Base-by-base conservation (phyloP, 2,888 invertebrate species). In the Zaprionus lineosus region DNA sequence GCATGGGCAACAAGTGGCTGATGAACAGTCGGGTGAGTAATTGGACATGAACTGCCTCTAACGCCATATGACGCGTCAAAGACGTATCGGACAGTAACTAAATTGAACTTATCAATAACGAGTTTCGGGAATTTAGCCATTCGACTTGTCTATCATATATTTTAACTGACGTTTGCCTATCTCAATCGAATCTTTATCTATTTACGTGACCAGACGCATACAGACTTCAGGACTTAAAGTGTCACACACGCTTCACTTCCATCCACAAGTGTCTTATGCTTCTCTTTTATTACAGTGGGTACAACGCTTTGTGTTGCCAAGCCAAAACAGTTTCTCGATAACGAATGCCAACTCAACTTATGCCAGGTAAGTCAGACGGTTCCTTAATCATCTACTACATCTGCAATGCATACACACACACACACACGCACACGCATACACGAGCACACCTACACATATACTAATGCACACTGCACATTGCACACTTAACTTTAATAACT, bases 1-100 rank as follows among this genome's bases (percentile, higher is more conserved):
- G 92, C 56, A 94, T 94, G 93, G 93, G 93, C 33, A 92, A 91
- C 60, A 91, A 91, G 28, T 89, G 89, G 58, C 88, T 93, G 19
- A 89, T 90, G 55, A 90, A 91, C 55, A 91, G 91, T 81, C 88
- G 88, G 88, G 92, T 92, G 88, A 81, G 91, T 89, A 52, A 1
- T 3, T 14, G 14, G 1, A 33, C n/a, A 26, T 41, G 2, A 3
- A 24, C 2, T 24, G 24, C 8, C 24, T 24, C 4, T 29, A 12
- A 9, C 29, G 6, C 3, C n/a, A 2, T 31, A n/a, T 31, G n/a
- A 56, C 9, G 34, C 48, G 33, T 11, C 47, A 26, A 2, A 5
- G 21, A 24, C 9, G 15, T 44, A 26, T 36, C 24, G 1, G 29
- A 1, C n/a, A n/a, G n/a, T n/a, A n/a, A n/a, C n/a, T n/a, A n/a